Base-by-base conservation (phyloP, 2,888 invertebrate genomes). In the Rhodophaea formosa region DNA sequence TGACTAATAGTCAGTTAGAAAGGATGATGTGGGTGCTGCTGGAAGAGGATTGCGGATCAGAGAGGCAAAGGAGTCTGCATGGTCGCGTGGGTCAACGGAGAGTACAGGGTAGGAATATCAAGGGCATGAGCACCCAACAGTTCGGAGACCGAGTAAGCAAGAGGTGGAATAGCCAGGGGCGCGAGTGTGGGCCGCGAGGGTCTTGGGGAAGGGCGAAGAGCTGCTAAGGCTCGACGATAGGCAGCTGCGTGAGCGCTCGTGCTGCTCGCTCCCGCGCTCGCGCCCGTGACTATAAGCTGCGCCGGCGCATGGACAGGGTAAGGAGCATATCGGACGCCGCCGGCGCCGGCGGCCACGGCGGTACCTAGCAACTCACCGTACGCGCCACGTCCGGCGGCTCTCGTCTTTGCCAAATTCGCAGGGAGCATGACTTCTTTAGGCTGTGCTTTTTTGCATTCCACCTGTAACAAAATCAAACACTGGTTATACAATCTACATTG, bases 391-490 rank as follows among this genome's bases (percentile, higher is more conserved):
- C 97, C 97, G 79, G 97, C 97, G 87, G 97, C 97, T 88, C 97
- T 95, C 92, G 97, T 97, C 94, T 97, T 97, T 82, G 97, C 97
- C 93, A 97, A 92, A 92, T 97, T 97, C 75, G 97, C 96, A 79
- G 99, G 99, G 84, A 99, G 95, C 99, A 99, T 99, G 80, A 99
- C 99, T 94, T 99, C 99, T 94, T 99, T 99, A 68, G 99, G 99
- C 93, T 99, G 99, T 83, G 99, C 99, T 93, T 99, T 99, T 95
- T 99, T 99, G 94, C 99, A 99, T 94, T 99, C 99, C 93, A 99
- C 99, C 99, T 99, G 93, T 45, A 89, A 89, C 82, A 84, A 87
- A 46, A 49, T 49, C 44, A n/a, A 39, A 23, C 2, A 55, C 12
- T 8, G 47, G 45, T 58, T 53, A 55, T 56, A 51, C 49, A 51